A percentile compares a stretch with the other conserved stretches of the same genome.
phyloP scores from a whole-genome alignment of 2,113 vertebrate genomes.

The Sceloporus undulatus region DNA sequence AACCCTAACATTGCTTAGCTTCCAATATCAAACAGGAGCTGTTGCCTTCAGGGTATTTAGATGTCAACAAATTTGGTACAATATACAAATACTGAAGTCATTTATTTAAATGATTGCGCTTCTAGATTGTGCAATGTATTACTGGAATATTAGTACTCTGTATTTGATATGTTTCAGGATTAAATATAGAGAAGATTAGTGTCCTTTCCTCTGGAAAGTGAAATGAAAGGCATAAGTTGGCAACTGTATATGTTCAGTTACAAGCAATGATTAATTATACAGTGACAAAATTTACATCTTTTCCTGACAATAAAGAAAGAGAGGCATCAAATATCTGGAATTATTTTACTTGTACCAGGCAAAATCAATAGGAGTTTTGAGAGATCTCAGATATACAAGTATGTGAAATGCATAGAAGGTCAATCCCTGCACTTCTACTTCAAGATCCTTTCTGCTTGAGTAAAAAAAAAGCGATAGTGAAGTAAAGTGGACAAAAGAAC shows the following conservation, averaged over 20 bases:
- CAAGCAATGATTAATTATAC: neutral
- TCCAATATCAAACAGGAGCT: too few relatives aligned
- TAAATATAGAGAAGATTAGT: neutral
- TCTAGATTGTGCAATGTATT: neutral
- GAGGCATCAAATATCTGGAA: neutral
- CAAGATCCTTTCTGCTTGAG: neutral
- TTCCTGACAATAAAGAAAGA: neutral
- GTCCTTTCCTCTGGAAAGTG: neutral
- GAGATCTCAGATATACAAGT: neutral
- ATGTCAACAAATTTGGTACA: neutral
- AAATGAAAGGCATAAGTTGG: neutral
- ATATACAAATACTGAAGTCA: neutral
- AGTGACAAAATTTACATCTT: neutral
- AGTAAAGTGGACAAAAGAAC: neutral
- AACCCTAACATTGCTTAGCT: too few relatives aligned
- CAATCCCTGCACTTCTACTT: neutral
- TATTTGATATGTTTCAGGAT: neutral
- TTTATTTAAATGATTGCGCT: neutral
- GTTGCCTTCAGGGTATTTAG: too few relatives aligned
- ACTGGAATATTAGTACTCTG: neutral
- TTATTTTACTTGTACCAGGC: neutral
- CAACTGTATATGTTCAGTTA: neutral
- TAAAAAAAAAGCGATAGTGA: neutral
- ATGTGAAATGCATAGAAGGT: neutral
- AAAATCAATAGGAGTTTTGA: conserved; percentile 1